These are phyloP conservation scores for Hormaphis cornu DNA, from an alignment of 1,140 invertebrate species.

Conservation along the genomic window DNA sequence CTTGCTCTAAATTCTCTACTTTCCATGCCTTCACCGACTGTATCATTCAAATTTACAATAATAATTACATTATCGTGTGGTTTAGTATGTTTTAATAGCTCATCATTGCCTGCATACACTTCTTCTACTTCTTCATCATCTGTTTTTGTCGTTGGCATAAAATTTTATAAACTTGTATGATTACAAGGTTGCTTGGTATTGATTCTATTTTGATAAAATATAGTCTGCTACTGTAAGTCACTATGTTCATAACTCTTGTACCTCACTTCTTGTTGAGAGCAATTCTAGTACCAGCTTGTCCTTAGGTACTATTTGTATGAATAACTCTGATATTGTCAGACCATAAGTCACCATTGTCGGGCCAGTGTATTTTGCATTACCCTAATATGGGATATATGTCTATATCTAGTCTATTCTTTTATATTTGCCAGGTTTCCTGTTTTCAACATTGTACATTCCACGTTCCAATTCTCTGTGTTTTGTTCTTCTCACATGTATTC, in stretches of 20 bases:
- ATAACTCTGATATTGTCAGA: too few species aligned
- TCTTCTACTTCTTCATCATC: conserved; percentile 31
- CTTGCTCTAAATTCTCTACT: not conserved
- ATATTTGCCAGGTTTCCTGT: too few species aligned
- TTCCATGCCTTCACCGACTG: not conserved
- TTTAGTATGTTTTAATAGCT: not conserved
- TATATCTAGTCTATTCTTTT: too few species aligned
- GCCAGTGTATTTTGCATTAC: too few species aligned
- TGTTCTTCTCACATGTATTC: not conserved
- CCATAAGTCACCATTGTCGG: too few species aligned
- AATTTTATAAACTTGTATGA: conserved; percentile 30
- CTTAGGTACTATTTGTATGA: too few species aligned
- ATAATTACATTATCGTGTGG: not conserved
- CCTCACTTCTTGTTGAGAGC: too few species aligned
- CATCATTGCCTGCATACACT: not conserved
- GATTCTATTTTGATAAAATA: not conserved
- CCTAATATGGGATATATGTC: too few species aligned
- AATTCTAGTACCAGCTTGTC: too few species aligned
- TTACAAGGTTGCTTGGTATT: not conserved
- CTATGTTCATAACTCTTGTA: too few species aligned
- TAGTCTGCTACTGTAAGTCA: not conserved
- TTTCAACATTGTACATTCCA: too few species aligned
- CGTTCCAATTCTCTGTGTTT: not conserved
- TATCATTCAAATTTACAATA: not conserved
- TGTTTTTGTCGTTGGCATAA: conserved; percentile 7